Conservation (phyloP, 2,797 vertebrate genomes). For the Prionace glauca region DNA sequence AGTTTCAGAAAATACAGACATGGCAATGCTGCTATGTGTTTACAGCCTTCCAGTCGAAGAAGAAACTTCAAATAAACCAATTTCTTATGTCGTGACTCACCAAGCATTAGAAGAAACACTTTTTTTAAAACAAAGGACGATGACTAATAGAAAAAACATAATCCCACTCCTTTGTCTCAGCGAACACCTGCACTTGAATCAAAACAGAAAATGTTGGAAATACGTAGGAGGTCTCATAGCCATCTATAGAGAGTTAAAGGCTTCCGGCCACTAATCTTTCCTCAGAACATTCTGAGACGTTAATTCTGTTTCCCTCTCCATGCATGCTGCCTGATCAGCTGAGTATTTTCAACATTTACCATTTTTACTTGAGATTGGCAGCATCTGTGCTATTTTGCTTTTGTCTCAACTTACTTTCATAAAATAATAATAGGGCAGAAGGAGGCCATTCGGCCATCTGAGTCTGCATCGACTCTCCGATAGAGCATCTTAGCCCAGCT, state of each 20-base stretch:
- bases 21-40: not conserved
- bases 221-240: not conserved
- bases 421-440: too few relatives aligned
- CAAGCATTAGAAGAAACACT: not conserved
- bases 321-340: not conserved
- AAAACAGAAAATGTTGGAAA: not conserved
- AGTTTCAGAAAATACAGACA: not conserved
- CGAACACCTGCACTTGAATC: not conserved
- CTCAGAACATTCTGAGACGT: not conserved
- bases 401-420: not conserved
- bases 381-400: not conserved
- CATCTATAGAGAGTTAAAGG: not conserved
- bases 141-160: not conserved
- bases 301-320: not conserved
- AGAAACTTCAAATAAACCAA: too few relatives aligned
- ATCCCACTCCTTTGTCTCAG: not conserved
- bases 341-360: not conserved
- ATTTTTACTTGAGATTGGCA: not conserved
- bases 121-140: not conserved
- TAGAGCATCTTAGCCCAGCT: too few relatives aligned
- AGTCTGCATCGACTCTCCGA: too few relatives aligned
- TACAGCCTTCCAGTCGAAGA: not conserved
- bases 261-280: too few relatives aligned
- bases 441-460: too few relatives aligned
- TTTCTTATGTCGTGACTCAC: not conserved